Conservation (phyloP, 2,888 invertebrate species). For the Sycophila texana region DNA sequence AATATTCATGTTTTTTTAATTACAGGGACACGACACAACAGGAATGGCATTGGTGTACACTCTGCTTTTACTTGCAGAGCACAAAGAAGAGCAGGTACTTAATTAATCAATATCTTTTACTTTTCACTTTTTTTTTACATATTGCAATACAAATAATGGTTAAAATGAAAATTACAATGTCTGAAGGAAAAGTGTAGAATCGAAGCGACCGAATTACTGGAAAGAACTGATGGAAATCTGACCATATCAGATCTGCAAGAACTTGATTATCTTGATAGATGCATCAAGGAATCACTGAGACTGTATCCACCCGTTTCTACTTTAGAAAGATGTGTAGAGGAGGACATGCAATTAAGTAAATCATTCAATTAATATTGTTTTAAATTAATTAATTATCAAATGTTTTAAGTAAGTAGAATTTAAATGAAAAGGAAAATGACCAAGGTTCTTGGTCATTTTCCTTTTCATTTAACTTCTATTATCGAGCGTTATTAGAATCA, state of each 20-base stretch:
- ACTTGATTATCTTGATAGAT: slow-evolving; percentile 83
- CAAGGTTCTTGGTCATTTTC: no score
- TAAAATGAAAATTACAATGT: no score
- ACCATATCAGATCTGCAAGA: slow-evolving; percentile 79
- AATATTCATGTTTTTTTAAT: slow-evolving; percentile 54
- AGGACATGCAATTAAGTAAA: slow-evolving; percentile 64
- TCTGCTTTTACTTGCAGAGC: slow-evolving; percentile 77
- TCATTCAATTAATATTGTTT: background rate
- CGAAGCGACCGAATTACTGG: no score
- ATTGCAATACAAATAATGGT: no score
- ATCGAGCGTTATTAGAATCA: no score
- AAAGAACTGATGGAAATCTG: slow-evolving; percentile 55
- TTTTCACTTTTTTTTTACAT: no score
- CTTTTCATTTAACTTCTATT: no score
- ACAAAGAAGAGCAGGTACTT: slow-evolving; percentile 70
- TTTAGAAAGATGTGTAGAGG: slow-evolving; percentile 73
- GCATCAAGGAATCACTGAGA: slow-evolving; percentile 82
- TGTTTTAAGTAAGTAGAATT: background rate
- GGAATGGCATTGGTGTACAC: slow-evolving; percentile 77
- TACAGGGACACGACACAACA: slow-evolving; percentile 81
- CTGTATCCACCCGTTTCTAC: slow-evolving; percentile 80
- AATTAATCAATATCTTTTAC: no score
- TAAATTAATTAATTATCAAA: background rate
- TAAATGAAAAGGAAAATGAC: no score
- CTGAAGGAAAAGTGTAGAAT: no score